A percentile compares a stretch with the other conserved stretches of the same genome.
Conservation (phyloP, 2,113 vertebrate species). For the Cariama cristata region DNA sequence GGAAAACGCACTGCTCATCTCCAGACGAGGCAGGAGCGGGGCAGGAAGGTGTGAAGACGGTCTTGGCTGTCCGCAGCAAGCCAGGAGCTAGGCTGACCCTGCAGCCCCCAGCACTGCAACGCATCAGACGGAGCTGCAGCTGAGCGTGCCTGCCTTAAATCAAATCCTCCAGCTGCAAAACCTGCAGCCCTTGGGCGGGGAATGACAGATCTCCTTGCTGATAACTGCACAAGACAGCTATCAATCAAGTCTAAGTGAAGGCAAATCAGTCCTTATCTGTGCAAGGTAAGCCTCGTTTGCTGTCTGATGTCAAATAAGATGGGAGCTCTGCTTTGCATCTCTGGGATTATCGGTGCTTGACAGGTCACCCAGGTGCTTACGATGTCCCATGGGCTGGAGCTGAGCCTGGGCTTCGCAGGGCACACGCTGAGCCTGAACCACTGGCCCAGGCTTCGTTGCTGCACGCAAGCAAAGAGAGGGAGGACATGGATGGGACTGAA, state of each 20-base stretch:
- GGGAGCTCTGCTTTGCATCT: neutral
- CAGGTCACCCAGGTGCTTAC: neutral
- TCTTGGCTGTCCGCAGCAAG: neutral
- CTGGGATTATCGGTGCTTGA: neutral
- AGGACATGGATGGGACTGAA: neutral
- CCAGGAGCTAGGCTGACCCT: neutral
- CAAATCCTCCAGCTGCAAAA: neutral
- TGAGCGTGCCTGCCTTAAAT: accelerated
- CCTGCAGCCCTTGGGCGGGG: neutral
- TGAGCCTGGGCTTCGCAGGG: neutral
- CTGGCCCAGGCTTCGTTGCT: neutral
- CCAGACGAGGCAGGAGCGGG: accelerated
- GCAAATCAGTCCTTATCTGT: neutral
- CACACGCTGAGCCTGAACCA: neutral
- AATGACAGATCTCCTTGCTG: neutral
- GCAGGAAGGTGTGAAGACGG: neutral
- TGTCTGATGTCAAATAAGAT: neutral
- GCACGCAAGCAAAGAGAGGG: neutral
- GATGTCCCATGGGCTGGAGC: neutral
- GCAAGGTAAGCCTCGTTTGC: neutral
- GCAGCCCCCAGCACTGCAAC: accelerated
- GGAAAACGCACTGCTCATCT: accelerated
- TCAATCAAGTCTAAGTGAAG: neutral
- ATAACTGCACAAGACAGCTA: neutral
- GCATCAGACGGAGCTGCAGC: accelerated